Conservation (phyloP, 1,140 invertebrate species). For the Apis florea region DNA sequence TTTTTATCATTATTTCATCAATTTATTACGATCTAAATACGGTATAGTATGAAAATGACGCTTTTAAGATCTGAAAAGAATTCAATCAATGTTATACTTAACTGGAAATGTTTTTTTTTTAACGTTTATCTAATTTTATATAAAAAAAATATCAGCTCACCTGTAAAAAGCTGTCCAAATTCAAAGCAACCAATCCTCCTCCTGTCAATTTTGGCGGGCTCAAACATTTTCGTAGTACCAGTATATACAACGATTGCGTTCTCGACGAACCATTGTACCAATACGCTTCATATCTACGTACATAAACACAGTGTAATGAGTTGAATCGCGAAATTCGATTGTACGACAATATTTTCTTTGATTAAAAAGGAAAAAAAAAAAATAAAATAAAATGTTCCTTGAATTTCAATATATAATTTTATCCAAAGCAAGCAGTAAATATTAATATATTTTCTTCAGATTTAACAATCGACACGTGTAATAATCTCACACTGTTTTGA, state of each 20-base stretch:
- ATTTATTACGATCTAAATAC: neutral
- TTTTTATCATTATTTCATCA: neutral
- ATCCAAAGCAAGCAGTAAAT: too few relatives aligned
- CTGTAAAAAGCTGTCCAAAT: constrained; percentile 4
- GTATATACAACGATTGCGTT: neutral
- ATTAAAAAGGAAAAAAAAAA: neutral
- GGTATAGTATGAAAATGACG: constrained; percentile 4
- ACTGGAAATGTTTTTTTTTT: neutral
- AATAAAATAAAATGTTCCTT: too few relatives aligned
- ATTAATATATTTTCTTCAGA: too few relatives aligned
- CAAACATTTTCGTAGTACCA: constrained; percentile 15
- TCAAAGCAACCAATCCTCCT: neutral
- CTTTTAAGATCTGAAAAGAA: constrained; percentile 1
- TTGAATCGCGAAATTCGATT: too few relatives aligned
- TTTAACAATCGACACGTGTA: too few relatives aligned
- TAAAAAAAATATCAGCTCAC: neutral
- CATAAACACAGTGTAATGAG: neutral
- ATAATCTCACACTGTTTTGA: neutral
- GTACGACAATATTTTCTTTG: neutral
- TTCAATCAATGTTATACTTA: neutral
- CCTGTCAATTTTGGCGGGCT: neutral
- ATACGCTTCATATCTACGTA: neutral
- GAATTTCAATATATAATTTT: too few relatives aligned
- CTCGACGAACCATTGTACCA: neutral
- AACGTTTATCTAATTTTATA: neutral